A percentile compares a stretch with the other conserved stretches of the same genome.
These are phyloP conservation scores for Tolypeutes matacus DNA, from an alignment of 2,797 vertebrate species.

Conservation along the genomic window DNA sequence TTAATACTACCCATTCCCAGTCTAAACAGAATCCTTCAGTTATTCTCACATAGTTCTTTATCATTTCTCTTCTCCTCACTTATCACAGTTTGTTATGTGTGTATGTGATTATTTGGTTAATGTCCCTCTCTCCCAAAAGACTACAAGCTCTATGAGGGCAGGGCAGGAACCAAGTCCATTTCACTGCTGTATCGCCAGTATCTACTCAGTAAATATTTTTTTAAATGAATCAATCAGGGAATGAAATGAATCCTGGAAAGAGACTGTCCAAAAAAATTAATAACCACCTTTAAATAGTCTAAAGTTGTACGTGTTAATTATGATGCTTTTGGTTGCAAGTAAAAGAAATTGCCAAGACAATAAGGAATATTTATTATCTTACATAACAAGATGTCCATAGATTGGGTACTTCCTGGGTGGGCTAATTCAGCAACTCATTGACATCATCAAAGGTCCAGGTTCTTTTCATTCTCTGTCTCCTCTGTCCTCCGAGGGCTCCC, in stretches of 20 bases:
- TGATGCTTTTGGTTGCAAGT: neutral
- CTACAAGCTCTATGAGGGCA: neutral
- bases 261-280: neutral
- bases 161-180: neutral
- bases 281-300: constrained; percentile 14
- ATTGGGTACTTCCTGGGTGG: neutral
- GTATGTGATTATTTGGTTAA: neutral
- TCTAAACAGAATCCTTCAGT: neutral
- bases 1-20: neutral
- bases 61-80: neutral
- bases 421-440: neutral
- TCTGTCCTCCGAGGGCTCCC: neutral
- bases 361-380: neutral
- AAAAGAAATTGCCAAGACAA: constrained; percentile 11
- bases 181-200: neutral
- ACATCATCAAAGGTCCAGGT: neutral
- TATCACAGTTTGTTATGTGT: neutral
- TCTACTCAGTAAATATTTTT: neutral
- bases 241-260: neutral
- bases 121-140: too few species aligned
- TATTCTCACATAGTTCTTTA: neutral
- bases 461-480: neutral
- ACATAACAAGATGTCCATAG: neutral
- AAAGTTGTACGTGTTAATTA: neutral
- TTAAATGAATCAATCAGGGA: neutral